Evolutionary conservation across 1,140 invertebrate species (phyloP).

Genomic region (Cephus cinctus): DNA sequence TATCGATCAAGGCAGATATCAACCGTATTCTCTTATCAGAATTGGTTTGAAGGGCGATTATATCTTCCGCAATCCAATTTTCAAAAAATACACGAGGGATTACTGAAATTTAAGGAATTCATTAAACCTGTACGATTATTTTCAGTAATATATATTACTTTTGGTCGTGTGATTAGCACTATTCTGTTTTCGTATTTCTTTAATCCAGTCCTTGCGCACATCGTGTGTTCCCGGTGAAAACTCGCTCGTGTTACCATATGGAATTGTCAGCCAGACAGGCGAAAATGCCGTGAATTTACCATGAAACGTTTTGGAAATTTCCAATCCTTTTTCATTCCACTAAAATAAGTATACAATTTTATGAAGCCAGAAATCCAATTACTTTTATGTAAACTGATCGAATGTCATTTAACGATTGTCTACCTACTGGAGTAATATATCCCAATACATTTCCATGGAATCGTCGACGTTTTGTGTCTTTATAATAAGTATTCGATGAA

Average conservation of each 20-base stretch:
- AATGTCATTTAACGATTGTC: conserved; percentile 11
- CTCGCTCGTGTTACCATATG: conserved; percentile 59
- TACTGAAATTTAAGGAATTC: conserved; percentile 17
- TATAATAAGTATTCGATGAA: conserved; percentile 72
- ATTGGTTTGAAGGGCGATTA: neutral
- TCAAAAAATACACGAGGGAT: conserved; percentile 6
- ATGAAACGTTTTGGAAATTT: conserved; percentile 87
- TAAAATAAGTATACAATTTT: conserved; percentile 53
- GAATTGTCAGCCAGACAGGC: conserved; percentile 92
- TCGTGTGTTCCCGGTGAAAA: conserved; percentile 73
- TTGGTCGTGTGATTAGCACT: conserved; percentile 55
- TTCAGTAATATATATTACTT: conserved; percentile 39
- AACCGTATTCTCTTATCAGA: conserved; percentile 1
- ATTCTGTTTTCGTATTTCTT: conserved; percentile 62
- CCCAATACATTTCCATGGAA: conserved; percentile 76
- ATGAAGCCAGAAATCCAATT: conserved; percentile 5
- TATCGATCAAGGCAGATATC: too few species aligned
- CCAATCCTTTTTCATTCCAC: conserved; percentile 96
- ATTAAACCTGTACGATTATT: conserved; percentile 12
- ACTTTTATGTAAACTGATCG: conserved; percentile 15
- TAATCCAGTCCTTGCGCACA: conserved; percentile 82
- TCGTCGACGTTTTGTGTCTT: conserved; percentile 63
- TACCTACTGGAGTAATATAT: conserved; percentile 86
- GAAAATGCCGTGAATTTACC: conserved; percentile 89
- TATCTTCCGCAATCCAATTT: conserved; percentile 8